A percentile compares a stretch with the other conserved stretches of the same genome.
Evolutionary conservation across 2,797 vertebrate species (phyloP).

Genomic region (Lagorchestes hirsutus): DNA sequence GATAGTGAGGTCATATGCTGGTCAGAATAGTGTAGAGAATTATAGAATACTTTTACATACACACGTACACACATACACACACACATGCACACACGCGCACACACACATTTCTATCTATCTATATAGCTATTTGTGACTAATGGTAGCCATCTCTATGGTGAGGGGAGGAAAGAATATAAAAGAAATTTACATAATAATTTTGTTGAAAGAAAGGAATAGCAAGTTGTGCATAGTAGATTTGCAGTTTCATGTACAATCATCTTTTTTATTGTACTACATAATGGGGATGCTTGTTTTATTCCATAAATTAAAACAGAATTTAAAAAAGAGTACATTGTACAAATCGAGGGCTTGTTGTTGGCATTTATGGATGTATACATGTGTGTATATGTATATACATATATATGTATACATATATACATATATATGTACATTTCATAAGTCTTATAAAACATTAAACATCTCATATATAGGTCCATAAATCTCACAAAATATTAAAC

Average conservation of each 20-base stretch:
- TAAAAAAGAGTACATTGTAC: background rate
- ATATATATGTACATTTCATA: background rate
- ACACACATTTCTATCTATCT: too few relatives aligned
- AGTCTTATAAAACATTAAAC: background rate
- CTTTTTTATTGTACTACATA: background rate
- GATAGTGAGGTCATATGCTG: background rate
- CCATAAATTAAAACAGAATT: background rate
- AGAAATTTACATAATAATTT: background rate
- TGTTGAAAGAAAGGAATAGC: background rate
- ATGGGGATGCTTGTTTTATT: background rate
- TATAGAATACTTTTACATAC: background rate
- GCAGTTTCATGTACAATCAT: background rate
- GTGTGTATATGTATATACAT: background rate
- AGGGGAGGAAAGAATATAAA: background rate
- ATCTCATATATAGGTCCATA: background rate
- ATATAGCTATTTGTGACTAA: background rate
- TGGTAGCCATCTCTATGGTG: background rate
- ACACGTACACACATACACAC: too few relatives aligned
- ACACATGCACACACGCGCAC: too few relatives aligned
- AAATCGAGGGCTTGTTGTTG: background rate
- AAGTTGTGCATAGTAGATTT: background rate
- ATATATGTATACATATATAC: background rate
- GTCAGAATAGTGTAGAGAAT: background rate
- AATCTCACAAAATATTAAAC: background rate
- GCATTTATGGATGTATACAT: background rate